These are phyloP conservation scores for Pachypanchax playfairii DNA, from an alignment of 2,113 vertebrate genomes.

Conservation along the genomic window DNA sequence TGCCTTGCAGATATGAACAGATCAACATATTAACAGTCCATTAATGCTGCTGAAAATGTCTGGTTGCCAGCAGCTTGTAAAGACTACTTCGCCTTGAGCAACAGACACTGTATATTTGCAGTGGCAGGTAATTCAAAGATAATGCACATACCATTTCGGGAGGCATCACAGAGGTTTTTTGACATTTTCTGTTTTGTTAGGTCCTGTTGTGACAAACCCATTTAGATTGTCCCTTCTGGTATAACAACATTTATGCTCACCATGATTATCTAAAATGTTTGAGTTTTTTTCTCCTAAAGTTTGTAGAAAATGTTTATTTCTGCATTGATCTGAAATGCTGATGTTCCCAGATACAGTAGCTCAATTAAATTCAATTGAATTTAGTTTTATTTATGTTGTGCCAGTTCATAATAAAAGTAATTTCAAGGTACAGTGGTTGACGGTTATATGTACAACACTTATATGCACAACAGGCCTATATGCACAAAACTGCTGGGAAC, in stretches of 20 bases:
- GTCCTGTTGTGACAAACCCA: constrained; percentile 40
- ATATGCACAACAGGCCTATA: too few species aligned
- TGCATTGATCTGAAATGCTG: background rate
- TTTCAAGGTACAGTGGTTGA: too few species aligned
- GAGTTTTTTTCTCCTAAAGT: constrained; percentile 1
- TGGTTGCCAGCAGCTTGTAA: constrained; percentile 69
- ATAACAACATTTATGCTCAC: constrained; percentile 17
- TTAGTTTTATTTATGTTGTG: too few species aligned
- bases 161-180: constrained; percentile 37
- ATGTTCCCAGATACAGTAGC: background rate
- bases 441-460: too few species aligned
- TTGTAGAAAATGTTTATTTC: background rate
- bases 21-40: constrained; percentile 80
- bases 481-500: too few species aligned
- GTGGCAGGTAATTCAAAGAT: constrained; percentile 61
- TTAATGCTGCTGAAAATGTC: constrained; percentile 81
- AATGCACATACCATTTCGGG: constrained; percentile 48
- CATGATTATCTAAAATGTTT: constrained; percentile 35
- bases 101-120: constrained; percentile 54
- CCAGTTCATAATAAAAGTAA: too few species aligned
- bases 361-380: too few species aligned
- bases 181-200: constrained; percentile 33
- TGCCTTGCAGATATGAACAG: constrained; percentile 76
- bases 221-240: constrained; percentile 16
- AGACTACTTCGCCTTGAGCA: constrained; percentile 64